A percentile compares a stretch with the other conserved stretches of the same genome.
phyloP scores from a whole-genome alignment of 2,797 vertebrate genomes.

The Falco cherrug region DNA sequence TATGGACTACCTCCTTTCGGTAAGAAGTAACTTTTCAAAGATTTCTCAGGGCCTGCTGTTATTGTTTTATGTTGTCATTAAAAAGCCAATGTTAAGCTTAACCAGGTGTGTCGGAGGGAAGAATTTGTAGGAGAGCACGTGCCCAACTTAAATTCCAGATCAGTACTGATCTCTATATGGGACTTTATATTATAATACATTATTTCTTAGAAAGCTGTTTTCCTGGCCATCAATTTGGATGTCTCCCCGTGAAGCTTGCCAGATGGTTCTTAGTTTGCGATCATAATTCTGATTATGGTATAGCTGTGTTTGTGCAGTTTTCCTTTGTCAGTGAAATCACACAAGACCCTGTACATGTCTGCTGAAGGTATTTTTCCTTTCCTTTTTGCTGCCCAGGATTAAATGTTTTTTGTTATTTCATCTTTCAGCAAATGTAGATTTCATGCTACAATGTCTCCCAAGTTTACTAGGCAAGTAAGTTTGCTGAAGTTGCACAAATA shows the following conservation, averaged over 20 bases:
- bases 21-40: slow-evolving; percentile 73
- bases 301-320: neutral
- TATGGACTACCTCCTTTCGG: slow-evolving; percentile 98
- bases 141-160: neutral
- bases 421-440: neutral
- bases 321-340: neutral
- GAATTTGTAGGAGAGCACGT: neutral
- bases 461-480: neutral
- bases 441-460: neutral
- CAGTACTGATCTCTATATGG: neutral
- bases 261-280: neutral
- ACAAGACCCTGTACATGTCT: neutral
- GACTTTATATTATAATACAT: neutral
- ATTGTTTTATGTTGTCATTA: neutral
- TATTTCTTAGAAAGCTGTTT: neutral
- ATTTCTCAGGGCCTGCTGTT: neutral
- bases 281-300: neutral
- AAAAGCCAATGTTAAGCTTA: neutral
- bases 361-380: neutral
- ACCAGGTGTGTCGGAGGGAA: neutral
- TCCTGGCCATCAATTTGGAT: neutral
- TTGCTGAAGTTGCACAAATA: neutral
- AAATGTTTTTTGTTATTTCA: neutral
- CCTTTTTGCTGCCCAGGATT: neutral
- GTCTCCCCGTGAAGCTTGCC: neutral